phyloP scores from a whole-genome alignment of 1,140 invertebrate genomes.

The Pteromalus puparum region DNA sequence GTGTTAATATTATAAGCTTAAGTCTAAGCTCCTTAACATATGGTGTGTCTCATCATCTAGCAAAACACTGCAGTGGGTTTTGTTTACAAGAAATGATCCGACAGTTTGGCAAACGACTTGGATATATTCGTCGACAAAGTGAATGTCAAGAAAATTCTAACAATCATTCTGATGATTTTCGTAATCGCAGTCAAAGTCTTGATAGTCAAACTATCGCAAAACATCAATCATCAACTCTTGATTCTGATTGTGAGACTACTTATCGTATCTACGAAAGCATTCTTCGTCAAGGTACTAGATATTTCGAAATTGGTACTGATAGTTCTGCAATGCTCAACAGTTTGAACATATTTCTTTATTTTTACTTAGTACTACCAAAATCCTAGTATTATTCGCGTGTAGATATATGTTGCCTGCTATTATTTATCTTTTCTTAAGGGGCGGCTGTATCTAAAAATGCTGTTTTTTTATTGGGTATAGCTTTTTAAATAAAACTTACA shows the following conservation, averaged over 20 bases:
- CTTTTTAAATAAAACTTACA: too few relatives aligned
- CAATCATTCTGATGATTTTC: conserved; percentile 79
- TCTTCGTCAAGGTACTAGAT: conserved; percentile 83
- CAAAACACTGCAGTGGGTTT: background rate
- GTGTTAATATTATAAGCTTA: too few relatives aligned
- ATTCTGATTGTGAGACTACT: conserved; percentile 85
- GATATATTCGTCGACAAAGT: conserved; percentile 74
- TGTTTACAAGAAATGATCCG: conserved; percentile 77
- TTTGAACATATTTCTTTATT: background rate
- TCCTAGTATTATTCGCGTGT: too few relatives aligned
- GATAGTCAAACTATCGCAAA: conserved; percentile 75
- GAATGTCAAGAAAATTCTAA: conserved; percentile 73
- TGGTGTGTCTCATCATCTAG: background rate
- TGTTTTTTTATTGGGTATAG: too few relatives aligned
- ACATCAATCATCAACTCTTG: conserved; percentile 72
- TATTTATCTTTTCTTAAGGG: too few relatives aligned
- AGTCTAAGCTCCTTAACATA: too few relatives aligned
- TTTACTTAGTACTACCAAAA: background rate
- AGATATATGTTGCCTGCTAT: too few relatives aligned
- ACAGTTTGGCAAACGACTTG: conserved; percentile 79
- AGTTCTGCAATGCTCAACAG: background rate
- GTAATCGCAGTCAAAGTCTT: conserved; percentile 85
- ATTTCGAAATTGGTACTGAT: background rate
- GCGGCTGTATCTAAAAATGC: too few relatives aligned
- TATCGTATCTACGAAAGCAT: conserved; percentile 89